phyloP scores from a whole-genome alignment of 2,113 vertebrate species.

The Macroglossus sobrinus region DNA sequence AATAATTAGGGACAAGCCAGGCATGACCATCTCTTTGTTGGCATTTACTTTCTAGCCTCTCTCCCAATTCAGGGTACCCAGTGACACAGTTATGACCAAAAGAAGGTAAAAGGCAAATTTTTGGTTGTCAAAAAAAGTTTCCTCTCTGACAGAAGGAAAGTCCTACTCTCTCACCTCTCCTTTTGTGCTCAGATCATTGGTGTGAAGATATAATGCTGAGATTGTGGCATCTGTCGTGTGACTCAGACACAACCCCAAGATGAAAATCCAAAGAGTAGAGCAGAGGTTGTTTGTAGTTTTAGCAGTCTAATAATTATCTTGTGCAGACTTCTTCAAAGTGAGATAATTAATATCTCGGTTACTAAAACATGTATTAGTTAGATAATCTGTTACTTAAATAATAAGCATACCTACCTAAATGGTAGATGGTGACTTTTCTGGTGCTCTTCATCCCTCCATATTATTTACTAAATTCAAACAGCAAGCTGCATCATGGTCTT shows the following conservation, averaged over 20 bases:
- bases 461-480: not conserved
- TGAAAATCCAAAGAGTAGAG: not conserved
- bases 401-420: not conserved
- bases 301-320: not conserved
- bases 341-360: not conserved
- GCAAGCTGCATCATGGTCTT: not conserved
- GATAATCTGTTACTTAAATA: not conserved
- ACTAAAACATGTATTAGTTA: not conserved
- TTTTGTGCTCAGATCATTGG: not conserved
- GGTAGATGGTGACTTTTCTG: not conserved
- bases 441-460: not conserved
- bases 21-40: too few species aligned
- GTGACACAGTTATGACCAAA: not conserved
- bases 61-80: not conserved
- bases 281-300: too few species aligned
- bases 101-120: not conserved
- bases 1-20: not conserved
- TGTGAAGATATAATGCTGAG: accelerated
- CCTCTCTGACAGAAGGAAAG: not conserved
- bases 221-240: not conserved
- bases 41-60: not conserved
- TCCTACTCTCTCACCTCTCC: not conserved
- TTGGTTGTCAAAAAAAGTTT: not conserved
- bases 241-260: not conserved
- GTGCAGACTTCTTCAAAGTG: not conserved